Conservation (phyloP, 2,888 invertebrate species). For the Xylota sylvarum region DNA sequence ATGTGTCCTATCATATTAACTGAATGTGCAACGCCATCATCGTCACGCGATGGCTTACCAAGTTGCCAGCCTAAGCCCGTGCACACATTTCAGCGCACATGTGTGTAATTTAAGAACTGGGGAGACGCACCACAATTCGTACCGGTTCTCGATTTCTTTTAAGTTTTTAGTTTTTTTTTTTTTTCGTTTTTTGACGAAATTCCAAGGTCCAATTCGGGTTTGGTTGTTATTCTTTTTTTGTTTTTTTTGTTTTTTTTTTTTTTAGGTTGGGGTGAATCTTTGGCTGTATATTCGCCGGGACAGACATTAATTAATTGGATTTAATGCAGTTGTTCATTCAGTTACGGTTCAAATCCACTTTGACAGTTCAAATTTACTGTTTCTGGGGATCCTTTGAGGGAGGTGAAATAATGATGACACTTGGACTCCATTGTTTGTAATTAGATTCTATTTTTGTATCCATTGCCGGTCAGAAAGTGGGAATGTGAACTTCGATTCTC, state of each 20-base stretch:
- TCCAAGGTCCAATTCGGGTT: slow-evolving; percentile 6
- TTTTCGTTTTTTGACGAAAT: neutral
- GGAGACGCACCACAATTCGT: slow-evolving; percentile 36
- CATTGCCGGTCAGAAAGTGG: too few relatives aligned
- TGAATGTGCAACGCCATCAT: slow-evolving; percentile 48
- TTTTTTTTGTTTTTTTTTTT: neutral
- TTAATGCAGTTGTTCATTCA: slow-evolving; percentile 3
- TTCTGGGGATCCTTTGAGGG: neutral
- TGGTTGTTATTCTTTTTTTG: neutral
- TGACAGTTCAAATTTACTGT: neutral
- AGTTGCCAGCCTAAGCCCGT: slow-evolving; percentile 27
- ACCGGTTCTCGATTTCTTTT: slow-evolving; percentile 11
- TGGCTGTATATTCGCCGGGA: neutral
- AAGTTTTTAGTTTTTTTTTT: neutral
- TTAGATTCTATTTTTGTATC: too few relatives aligned
- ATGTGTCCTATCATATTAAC: slow-evolving; percentile 62
- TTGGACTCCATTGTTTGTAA: too few relatives aligned
- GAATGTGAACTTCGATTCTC: too few relatives aligned
- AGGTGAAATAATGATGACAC: too few relatives aligned
- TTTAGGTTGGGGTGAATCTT: neutral
- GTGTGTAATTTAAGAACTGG: slow-evolving; percentile 42
- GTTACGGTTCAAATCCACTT: neutral
- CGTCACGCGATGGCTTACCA: slow-evolving; percentile 64
- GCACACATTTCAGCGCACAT: slow-evolving; percentile 36
- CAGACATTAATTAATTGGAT: slow-evolving; percentile 5